Base-by-base conservation (phyloP, 35 echinoderm and acorn worm genomes). In the Lytechinus variegatus region DNA sequence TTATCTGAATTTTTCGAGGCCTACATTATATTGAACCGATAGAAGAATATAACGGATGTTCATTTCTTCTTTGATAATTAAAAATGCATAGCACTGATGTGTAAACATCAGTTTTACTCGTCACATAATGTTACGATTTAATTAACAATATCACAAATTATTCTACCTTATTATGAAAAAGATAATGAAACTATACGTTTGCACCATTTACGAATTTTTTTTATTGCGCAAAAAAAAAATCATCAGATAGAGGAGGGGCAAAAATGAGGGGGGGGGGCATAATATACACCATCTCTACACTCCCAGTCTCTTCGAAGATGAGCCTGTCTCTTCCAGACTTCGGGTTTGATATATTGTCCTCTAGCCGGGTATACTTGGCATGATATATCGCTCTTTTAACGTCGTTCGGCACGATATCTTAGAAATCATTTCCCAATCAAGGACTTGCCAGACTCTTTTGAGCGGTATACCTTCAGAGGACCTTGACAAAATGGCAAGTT, bases 371-470 rank as follows among this genome's bases (percentile, higher is more conserved):
- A 90, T 90, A 52, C 88, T 90, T 52, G 52, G 52, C 88, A 14
- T 90, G 88, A 90, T 90, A 90, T 90, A 90, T 90, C 88, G 24
- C 88, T 51, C 52, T 90, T 52, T 90, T 90, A 90, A 90, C n/a
- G 88, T 90, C 88, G 28, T 52, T 54, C 88, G 88, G 88, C 88
- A 52, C 88, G 88, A 54, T 44, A 90, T 90, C 88, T 3, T 13
- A 28, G 27, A 90, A 90, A 90, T 52, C 88, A 52, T 90, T 90
- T 90, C 88, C 88, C 88, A 13, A 54, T 54, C 66, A 79, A 79
- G 66, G 66, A 79, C 66, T 79, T 16, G 66, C 16, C 5, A 79
- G 6, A 79, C 66, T 24, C 19, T 79, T 8, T 24, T 58, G 21
- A 79, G 66, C 66, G 66, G 66, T 44, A 7, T 16, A 79, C 6